phyloP scores from a whole-genome alignment of 2,113 vertebrate genomes.

The Sphaerodactylus townsendi region DNA sequence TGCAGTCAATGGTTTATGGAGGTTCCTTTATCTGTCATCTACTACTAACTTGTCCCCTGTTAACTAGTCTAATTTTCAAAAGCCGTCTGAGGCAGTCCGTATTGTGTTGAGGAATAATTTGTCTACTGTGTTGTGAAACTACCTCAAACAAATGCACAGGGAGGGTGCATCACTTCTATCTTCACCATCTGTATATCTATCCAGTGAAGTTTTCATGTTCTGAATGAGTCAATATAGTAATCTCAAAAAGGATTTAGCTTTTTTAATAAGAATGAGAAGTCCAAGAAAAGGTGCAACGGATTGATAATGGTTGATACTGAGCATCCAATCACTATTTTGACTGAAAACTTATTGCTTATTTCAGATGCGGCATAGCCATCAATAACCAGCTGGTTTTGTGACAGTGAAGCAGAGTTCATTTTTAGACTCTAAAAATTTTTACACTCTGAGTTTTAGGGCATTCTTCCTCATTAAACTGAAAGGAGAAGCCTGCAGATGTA shows the following conservation, averaged over 20 bases:
- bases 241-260: not conserved
- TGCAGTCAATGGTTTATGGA: not conserved
- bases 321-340: not conserved
- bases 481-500: not conserved
- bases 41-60: not conserved
- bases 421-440: not conserved
- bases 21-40: conserved; percentile 22
- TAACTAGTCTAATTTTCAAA: not conserved
- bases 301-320: not conserved
- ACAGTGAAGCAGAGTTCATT: not conserved
- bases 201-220: not conserved
- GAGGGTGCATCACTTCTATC: not conserved
- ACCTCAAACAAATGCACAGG: not conserved
- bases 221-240: not conserved
- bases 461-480: not conserved
- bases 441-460: not conserved
- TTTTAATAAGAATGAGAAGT: not conserved
- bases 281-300: not conserved
- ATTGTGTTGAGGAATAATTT: not conserved
- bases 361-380: not conserved
- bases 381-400: not conserved
- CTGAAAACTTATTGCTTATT: not conserved
- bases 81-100: not conserved
- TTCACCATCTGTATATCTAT: not conserved
- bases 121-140: not conserved